phyloP scores from a whole-genome alignment of 2,888 invertebrate genomes.

The Oeneis ivallda region DNA sequence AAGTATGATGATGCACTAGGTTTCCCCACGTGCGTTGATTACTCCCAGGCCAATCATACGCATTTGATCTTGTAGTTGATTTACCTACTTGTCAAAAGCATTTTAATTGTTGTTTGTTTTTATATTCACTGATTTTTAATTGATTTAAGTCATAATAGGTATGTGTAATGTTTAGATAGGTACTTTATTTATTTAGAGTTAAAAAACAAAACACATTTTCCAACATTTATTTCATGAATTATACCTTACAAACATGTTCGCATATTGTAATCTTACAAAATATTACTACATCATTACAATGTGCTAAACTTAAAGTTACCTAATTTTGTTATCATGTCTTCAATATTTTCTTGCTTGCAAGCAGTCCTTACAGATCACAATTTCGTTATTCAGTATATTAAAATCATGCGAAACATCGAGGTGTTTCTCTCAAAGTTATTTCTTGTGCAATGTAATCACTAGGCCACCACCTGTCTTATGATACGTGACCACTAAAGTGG shows the following conservation, averaged over 20 bases:
- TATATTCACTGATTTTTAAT: too few species aligned
- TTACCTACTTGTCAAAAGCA: too few species aligned
- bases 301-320: conserved; percentile 79
- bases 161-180: too few species aligned
- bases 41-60: too few species aligned
- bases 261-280: conserved; percentile 79
- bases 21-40: too few species aligned
- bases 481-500: too few species aligned
- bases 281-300: conserved; percentile 75
- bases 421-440: conserved; percentile 41
- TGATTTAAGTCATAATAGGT: too few species aligned
- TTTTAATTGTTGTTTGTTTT: too few species aligned
- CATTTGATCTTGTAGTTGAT: too few species aligned
- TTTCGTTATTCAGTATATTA: conserved; percentile 36
- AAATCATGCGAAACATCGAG: conserved; percentile 39
- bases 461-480: conserved; percentile 52
- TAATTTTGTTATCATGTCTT: conserved; percentile 74
- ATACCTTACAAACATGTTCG: conserved; percentile 79
- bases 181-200: neutral
- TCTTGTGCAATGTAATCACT: conserved; percentile 59
- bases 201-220: conserved; percentile 51
- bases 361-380: conserved; percentile 63
- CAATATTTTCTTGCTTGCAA: conserved; percentile 74
- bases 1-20: too few species aligned
- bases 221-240: conserved; percentile 80